A percentile compares a stretch with the other conserved stretches of the same genome.
phyloP scores from a whole-genome alignment of 30 jellyfish, hydroid and myxozoan species.

The Morbakka virulenta region DNA sequence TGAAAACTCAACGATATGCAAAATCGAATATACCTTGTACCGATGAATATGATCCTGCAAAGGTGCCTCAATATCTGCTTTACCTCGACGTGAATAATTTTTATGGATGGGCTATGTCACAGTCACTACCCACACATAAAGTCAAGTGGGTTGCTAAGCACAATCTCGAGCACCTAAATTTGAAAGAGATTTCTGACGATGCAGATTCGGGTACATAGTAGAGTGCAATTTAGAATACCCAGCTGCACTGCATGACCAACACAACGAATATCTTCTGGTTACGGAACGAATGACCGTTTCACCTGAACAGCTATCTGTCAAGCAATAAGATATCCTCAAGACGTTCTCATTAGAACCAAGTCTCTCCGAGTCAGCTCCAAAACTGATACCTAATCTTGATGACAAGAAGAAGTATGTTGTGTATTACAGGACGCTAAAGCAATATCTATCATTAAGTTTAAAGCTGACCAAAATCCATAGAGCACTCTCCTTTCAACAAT shows the following conservation, averaged over 20 bases:
- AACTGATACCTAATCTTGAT: not conserved
- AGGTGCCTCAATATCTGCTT: slow-evolving; percentile 11
- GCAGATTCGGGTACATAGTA: slow-evolving; percentile 27
- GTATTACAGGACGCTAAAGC: not conserved
- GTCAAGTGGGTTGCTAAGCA: slow-evolving; percentile 38
- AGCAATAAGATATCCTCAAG: too few relatives aligned
- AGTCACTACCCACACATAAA: slow-evolving; percentile 48
- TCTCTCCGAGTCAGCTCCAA: too few relatives aligned
- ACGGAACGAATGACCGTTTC: too few relatives aligned
- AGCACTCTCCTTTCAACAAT: too few relatives aligned
- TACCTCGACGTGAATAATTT: slow-evolving; percentile 71
- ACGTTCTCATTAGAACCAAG: too few relatives aligned
- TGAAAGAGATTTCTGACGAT: not conserved
- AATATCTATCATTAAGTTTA: not conserved
- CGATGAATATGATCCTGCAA: not conserved
- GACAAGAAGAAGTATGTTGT: slow-evolving; percentile 4
- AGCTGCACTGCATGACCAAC: slow-evolving; percentile 38
- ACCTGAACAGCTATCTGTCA: too few relatives aligned
- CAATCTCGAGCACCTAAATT: slow-evolving; percentile 1
- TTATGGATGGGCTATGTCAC: slow-evolving; percentile 83
- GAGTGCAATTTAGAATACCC: slow-evolving; percentile 65
- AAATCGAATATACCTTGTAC: slow-evolving; percentile 16
- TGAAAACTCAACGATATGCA: slow-evolving; percentile 29
- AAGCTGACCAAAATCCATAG: too few relatives aligned
- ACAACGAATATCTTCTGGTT: slow-evolving; percentile 66